Evolutionary conservation across 53 echinoderm and acorn worm species (phyloP), one percentile per base, ranked within the genome.

Genomic region (Temnopleurus reevesii): DNA sequence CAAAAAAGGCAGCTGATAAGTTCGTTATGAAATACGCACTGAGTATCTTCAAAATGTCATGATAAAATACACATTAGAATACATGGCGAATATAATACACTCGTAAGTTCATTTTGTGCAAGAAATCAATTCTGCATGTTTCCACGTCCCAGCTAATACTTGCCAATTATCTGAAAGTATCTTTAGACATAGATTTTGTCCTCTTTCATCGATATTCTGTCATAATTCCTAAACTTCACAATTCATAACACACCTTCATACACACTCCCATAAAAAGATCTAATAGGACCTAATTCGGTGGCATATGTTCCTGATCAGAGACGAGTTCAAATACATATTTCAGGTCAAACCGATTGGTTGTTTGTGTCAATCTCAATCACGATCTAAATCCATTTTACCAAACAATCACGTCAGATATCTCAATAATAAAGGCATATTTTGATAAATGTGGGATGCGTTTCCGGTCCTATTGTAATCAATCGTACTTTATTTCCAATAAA

Each of bases 351-450:
- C 46, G 23, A 85, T 38, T 58, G 60, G 45, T 60, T 10, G 19
- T 85, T 85, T 60, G 55, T 55, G 83, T 83, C 83, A 83, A 34
- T 55, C 23, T 55, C 33, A 83, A 83, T 83, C 31, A 83, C 55
- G 33, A 7, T 17, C 3, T 34, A 56, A 83, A 83, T 83, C 83
- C 56, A 83, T 83, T 83, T 83, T 54, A 79, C 79, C 49, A 79
- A 79, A 79, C 49, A 79, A 47, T 13, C 23, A 7, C 30, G 23
- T 79, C 79, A 79, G 25, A 46, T 46, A 79, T 36, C 71, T 71
- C 71, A 41, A 41, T 71, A 71, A 71, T 41, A 71, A 71, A 7
- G 4, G n/a, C n/a, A 38, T 71, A 71, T 36, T 71, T 43, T 21
- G n/a, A n/a, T 38, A 21, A 38, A 41, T 71, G 23, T 4, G 65